phyloP scores from a whole-genome alignment of 2,113 vertebrate species.

The Cyphomyrus discorhynchus region DNA sequence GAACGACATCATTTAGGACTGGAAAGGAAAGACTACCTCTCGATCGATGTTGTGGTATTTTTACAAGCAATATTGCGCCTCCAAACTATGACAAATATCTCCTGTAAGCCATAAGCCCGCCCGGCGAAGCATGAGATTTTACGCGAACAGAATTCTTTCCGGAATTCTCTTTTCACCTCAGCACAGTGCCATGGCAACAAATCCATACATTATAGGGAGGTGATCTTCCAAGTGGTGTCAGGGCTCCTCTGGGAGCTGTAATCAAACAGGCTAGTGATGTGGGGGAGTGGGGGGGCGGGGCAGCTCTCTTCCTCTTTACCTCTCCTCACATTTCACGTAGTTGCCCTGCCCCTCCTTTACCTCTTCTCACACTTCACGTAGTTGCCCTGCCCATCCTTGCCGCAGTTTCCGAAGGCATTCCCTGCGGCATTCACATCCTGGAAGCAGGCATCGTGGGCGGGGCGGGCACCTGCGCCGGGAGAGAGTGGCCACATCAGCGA shows the following conservation, averaged over 20 bases:
- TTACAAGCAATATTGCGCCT: background rate
- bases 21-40: background rate
- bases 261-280: background rate
- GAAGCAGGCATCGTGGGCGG: slow-evolving; percentile 81
- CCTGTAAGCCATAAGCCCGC: background rate
- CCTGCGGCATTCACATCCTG: slow-evolving; percentile 78
- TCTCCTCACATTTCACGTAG: slow-evolving; percentile 32
- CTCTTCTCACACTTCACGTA: no score
- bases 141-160: slow-evolving; percentile 25
- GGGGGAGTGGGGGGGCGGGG: background rate
- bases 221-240: background rate
- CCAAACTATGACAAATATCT: background rate
- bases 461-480: slow-evolving; percentile 67
- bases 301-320: slow-evolving; percentile 46
- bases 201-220: slow-evolving; percentile 11
- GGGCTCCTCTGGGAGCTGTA: background rate
- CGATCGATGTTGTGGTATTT: background rate
- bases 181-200: slow-evolving; percentile 27
- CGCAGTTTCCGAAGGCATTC: slow-evolving; percentile 82
- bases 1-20: background rate
- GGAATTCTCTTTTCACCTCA: slow-evolving; percentile 35
- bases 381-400: slow-evolving; percentile 66
- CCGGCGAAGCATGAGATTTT: background rate
- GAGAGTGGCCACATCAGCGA: background rate
- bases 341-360: no score